Base-by-base conservation (phyloP, 2,888 invertebrate genomes). In the Leucophora obtusa region DNA sequence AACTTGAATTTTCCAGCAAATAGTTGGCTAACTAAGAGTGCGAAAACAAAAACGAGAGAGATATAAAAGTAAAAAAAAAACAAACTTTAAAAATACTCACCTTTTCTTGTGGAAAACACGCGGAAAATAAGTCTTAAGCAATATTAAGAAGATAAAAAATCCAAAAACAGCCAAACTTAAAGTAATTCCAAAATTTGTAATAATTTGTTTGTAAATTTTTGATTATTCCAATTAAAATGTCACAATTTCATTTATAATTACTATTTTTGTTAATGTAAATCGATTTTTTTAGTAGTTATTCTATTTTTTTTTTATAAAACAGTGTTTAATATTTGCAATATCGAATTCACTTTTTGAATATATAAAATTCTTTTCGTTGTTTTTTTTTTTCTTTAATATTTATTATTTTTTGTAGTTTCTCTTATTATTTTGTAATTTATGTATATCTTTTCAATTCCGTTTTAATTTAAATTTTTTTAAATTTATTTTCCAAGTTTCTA, bases 1-100 rank as follows among this genome's bases (percentile, higher is more conserved):
- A 77, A 79, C 69, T 79, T 79, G 63, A 75, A 54, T 82, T 69
- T 79, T 79, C 75, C 59, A 70, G 70, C 63, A 73, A 72, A 58
- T 15, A 24, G 33, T 58, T 17, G 28, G 0, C 50, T 3, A 14
- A 59, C 15, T 56, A 28, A 15, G 21, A 65, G 28, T 43, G 35
- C 10, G 62, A 18, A 56, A n/a, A n/a, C 21, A 35, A 53, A 21
- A 53, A 21, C 14, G n/a, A 35, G 21, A 62, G 43, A 53, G 8
- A 24, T 14, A 3, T n/a, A 58, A 8, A 17, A 43, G 1, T 18
- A 59, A 6, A 18, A 14, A 63, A n/a, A n/a, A n/a, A n/a, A 43
- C 6, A 28, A 54, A 28, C 15, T 28, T 43, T 3, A 50, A 17
- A 28, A 24, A n/a, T 73, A 68, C 59, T 65, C 50, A 71, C 54